Conservation (phyloP, 2,888 invertebrate genomes). For the Ectemnius lituratus region DNA sequence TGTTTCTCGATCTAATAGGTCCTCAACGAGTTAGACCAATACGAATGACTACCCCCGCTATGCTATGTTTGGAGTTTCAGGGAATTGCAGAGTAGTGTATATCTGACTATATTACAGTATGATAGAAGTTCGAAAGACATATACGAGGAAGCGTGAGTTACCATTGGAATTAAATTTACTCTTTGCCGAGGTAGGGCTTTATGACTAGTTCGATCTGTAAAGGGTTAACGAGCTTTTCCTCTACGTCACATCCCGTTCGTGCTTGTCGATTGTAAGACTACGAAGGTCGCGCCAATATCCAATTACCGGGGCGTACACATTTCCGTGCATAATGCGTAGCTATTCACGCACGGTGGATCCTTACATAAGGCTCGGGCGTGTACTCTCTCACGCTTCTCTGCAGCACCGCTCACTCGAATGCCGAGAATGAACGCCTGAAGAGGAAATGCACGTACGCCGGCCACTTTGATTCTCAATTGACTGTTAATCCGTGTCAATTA, state of each 20-base stretch:
- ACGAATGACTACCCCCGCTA: no score
- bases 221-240: constrained; percentile 14
- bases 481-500: constrained; percentile 59
- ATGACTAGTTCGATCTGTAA: neutral
- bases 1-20: no score
- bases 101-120: no score
- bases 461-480: constrained; percentile 48
- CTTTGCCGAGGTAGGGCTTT: neutral
- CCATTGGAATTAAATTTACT: neutral
- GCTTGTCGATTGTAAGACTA: neutral
- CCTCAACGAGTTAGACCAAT: no score
- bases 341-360: neutral
- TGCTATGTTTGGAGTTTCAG: no score
- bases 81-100: no score
- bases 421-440: neutral
- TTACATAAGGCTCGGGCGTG: constrained; percentile 30
- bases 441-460: constrained; percentile 36
- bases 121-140: neutral
- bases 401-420: constrained; percentile 5
- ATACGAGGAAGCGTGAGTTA: neutral
- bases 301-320: constrained; percentile 26
- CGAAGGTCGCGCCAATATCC: constrained; percentile 46
- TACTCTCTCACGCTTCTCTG: constrained; percentile 18
- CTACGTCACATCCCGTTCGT: neutral
- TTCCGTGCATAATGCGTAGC: constrained; percentile 5